A percentile compares a stretch with the other conserved stretches of the same genome.
phyloP scores from a whole-genome alignment of 2,797 vertebrate genomes.

The Fundulus diaphanus region DNA sequence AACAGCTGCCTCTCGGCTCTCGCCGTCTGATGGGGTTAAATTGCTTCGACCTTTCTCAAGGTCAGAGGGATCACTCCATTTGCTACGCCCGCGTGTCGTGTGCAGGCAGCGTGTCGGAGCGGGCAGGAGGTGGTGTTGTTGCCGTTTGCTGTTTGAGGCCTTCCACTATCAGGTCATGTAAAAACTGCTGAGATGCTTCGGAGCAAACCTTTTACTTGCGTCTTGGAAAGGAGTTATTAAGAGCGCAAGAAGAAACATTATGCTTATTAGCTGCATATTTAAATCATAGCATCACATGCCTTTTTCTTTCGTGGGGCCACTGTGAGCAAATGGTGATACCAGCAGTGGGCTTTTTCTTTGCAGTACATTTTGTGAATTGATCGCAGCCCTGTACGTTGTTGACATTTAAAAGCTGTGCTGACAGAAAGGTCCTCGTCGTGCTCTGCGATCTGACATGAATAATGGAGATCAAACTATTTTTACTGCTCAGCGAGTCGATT shows the following conservation, averaged over 20 bases:
- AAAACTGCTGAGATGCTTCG: constrained; percentile 23
- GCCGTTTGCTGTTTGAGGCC: constrained; percentile 17
- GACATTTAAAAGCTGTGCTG: constrained; percentile 54
- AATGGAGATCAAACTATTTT: constrained; percentile 35
- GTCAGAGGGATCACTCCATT: constrained; percentile 45
- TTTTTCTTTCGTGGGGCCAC: not conserved
- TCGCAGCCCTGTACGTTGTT: constrained; percentile 21
- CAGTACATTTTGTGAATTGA: constrained; percentile 25
- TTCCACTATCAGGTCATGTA: constrained; percentile 21
- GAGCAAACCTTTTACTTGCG: constrained; percentile 8
- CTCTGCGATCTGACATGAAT: constrained; percentile 40
- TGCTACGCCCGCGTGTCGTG: constrained; percentile 24
- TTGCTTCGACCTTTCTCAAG: constrained; percentile 58
- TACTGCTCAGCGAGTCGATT: constrained; percentile 14
- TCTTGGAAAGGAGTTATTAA: not conserved
- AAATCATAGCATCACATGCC: not conserved
- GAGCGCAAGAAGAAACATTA: not conserved
- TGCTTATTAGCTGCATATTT: too few relatives aligned
- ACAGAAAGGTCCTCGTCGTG: constrained; percentile 26
- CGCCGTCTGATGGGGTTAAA: constrained; percentile 58
- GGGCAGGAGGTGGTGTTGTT: constrained; percentile 14
- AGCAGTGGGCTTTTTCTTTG: constrained; percentile 21
- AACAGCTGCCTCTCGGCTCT: constrained; percentile 57
- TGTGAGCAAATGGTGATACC: constrained; percentile 9
- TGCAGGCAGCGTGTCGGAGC: constrained; percentile 33